Evolutionary conservation across 1,140 invertebrate species (phyloP).

Genomic region (Trichogramma pretiosum): DNA sequence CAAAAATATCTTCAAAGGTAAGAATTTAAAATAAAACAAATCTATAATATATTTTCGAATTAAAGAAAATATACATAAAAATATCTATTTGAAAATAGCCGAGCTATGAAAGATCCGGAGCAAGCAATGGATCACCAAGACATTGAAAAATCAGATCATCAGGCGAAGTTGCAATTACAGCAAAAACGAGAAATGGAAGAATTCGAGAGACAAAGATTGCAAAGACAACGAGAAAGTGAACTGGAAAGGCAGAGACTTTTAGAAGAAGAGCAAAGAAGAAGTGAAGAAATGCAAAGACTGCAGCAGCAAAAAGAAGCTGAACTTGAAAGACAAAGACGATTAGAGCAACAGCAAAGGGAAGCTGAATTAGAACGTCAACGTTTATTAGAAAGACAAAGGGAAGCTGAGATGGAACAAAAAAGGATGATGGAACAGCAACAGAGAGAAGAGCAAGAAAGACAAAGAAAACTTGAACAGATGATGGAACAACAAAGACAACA

Average conservation of each 20-base stretch:
- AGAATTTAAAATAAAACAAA: too few species aligned
- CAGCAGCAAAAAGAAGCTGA: slow-evolving; percentile 28
- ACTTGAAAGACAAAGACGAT: slow-evolving; percentile 24
- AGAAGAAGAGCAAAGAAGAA: slow-evolving; percentile 25
- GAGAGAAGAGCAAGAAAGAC: slow-evolving; percentile 13
- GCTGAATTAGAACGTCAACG: slow-evolving; percentile 20
- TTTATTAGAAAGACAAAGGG: slow-evolving; percentile 27
- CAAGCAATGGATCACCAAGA: too few species aligned
- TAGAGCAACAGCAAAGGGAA: slow-evolving; percentile 27
- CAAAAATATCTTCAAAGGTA: slow-evolving; percentile 30
- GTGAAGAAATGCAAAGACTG: slow-evolving; percentile 24
- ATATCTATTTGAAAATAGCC: too few species aligned
- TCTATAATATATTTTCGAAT: too few species aligned
- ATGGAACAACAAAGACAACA: slow-evolving; percentile 21
- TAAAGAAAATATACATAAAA: too few species aligned
- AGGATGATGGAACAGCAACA: slow-evolving; percentile 22
- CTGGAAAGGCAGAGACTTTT: slow-evolving; percentile 25
- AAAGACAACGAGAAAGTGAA: slow-evolving; percentile 24
- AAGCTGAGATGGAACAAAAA: slow-evolving; percentile 30
- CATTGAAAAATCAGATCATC: too few species aligned
- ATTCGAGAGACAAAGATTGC: slow-evolving; percentile 23
- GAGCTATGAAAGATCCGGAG: too few species aligned
- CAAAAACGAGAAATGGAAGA: too few species aligned
- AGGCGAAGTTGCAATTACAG: too few species aligned
- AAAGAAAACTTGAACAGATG: slow-evolving; percentile 21